Conservation (phyloP, 2,888 invertebrate genomes). For the Eupithecia exiguata region DNA sequence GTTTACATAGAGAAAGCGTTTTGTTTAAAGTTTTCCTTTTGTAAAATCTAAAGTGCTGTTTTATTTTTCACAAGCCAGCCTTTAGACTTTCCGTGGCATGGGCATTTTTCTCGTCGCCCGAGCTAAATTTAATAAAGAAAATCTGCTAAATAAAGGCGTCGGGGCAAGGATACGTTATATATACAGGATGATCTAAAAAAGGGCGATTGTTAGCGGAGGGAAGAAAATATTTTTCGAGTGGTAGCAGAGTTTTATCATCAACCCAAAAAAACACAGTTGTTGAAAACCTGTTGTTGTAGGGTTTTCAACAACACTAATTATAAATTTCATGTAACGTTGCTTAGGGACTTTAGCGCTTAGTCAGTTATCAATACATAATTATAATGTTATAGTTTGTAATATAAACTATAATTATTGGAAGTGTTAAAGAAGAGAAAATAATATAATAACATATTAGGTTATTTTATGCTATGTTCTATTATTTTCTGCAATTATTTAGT, state of each 20-base stretch:
- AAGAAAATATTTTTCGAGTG: neutral
- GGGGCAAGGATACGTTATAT: constrained; percentile 42
- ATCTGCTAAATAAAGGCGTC: constrained; percentile 47
- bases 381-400: no score
- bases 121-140: constrained; percentile 61
- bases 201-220: neutral
- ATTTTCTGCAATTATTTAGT: no score
- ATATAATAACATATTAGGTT: no score
- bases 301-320: neutral
- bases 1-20: constrained; percentile 78
- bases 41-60: constrained; percentile 66
- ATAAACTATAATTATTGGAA: no score
- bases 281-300: no score
- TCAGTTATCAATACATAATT: no score
- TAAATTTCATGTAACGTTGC: neutral
- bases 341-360: no score
- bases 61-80: constrained; percentile 61
- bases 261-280: no score
- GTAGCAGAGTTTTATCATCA: neutral
- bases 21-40: constrained; percentile 72
- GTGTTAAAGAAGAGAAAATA: no score
- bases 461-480: no score
- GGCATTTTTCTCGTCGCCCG: constrained; percentile 51
- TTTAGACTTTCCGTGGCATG: constrained; percentile 47
- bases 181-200: constrained; percentile 5